A percentile compares a stretch with the other conserved stretches of the same genome.
Conservation (phyloP, 2,113 vertebrate species). For the Ranitomeya imitator region DNA sequence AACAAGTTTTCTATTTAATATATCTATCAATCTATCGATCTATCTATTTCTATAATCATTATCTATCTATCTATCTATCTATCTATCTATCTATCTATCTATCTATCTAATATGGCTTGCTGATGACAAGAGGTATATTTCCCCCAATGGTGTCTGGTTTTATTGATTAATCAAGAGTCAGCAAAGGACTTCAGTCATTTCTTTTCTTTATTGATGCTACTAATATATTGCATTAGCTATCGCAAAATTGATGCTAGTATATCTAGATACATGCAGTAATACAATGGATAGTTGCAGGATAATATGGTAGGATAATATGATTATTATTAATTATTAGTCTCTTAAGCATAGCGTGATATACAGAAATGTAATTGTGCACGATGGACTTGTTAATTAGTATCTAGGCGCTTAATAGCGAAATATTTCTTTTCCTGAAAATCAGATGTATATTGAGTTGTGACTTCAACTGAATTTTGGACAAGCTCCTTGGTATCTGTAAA, state of each 20-base stretch:
- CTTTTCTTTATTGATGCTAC: background rate
- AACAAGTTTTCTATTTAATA: too few species aligned
- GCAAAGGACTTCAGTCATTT: background rate
- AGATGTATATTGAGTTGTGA: background rate
- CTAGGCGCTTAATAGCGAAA: background rate
- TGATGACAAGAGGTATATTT: background rate
- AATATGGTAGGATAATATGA: background rate
- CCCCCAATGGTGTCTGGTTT: background rate
- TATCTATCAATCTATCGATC: too few species aligned
- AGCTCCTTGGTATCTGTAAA: background rate
- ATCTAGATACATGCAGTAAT: background rate
- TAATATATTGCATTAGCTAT: background rate
- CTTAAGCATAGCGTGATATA: background rate
- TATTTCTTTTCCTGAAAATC: slow-evolving; percentile 7
- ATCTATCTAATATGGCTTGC: background rate
- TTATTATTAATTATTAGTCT: background rate
- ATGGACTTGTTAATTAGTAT: background rate
- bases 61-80: background rate
- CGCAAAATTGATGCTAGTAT: background rate
- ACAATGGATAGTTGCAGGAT: background rate
- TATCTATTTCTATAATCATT: background rate
- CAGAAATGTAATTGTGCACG: background rate
- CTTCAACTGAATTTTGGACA: slow-evolving; percentile 4
- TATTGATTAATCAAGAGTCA: background rate
- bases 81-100: background rate